Conservation (phyloP, 37 sponge, comb jelly and placozoan genomes). For the Chondrosia reniformis region DNA sequence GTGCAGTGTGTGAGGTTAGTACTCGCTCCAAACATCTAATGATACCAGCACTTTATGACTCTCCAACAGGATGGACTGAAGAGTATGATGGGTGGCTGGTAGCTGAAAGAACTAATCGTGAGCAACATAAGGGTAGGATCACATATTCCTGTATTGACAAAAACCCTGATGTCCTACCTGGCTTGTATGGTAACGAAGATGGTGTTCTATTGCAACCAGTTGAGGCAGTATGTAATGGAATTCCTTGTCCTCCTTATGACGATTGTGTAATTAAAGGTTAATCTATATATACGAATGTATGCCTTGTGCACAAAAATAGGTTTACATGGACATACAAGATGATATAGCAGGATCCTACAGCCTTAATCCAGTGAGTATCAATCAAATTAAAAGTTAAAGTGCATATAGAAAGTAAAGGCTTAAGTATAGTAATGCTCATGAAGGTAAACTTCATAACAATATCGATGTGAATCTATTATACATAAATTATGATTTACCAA, state of each 20-base stretch:
- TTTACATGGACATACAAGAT: too few relatives aligned
- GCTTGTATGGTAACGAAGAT: conserved; percentile 3
- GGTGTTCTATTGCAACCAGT: conserved; percentile 36
- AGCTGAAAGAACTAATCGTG: conserved; percentile 1
- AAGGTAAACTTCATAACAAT: too few relatives aligned
- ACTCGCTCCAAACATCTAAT: conserved; percentile 16
- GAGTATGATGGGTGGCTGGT: conserved; percentile 62
- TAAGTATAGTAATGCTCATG: too few relatives aligned
- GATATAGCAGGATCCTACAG: too few relatives aligned
- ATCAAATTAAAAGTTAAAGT: too few relatives aligned
- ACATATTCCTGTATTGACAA: conserved; percentile 51
- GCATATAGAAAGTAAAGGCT: too few relatives aligned
- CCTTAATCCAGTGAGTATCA: too few relatives aligned
- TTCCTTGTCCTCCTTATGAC: conserved; percentile 50
- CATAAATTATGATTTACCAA: too few relatives aligned
- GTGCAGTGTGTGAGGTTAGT: conserved; percentile 53
- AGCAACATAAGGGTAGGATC: conserved; percentile 1
- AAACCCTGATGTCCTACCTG: conserved; percentile 27
- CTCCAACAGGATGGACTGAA: conserved; percentile 37
- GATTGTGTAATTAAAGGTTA: too few relatives aligned
- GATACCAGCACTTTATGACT: conserved; percentile 37
- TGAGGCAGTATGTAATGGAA: conserved; percentile 44
- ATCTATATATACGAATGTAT: too few relatives aligned
- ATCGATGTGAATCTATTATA: too few relatives aligned
- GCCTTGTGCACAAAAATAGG: too few relatives aligned